Evolutionary conservation across 2,797 vertebrate genomes (phyloP).

Genomic region (Ispidina lecontei): DNA sequence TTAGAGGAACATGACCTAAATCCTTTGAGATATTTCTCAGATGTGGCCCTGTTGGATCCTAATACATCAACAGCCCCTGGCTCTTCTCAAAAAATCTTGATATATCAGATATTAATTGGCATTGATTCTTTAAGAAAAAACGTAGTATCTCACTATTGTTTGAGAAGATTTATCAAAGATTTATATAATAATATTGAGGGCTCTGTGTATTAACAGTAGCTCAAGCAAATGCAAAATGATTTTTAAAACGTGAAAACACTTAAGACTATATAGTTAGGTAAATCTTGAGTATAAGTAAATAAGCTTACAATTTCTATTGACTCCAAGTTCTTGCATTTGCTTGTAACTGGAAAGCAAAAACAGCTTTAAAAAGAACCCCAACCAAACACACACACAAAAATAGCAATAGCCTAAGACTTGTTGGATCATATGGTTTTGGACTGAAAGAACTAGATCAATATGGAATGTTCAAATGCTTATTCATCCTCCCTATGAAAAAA

Average conservation of each 20-base stretch:
- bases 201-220: not conserved
- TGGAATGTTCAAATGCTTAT: not conserved
- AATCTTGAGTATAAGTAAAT: not conserved
- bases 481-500: not conserved
- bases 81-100: not conserved
- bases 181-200: not conserved
- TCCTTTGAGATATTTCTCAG: not conserved
- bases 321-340: not conserved
- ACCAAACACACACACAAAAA: not conserved
- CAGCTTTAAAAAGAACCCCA: not conserved
- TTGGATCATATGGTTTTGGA: not conserved
- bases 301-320: not conserved
- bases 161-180: not conserved
- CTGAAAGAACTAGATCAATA: not conserved
- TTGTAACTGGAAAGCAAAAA: not conserved
- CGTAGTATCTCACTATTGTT: not conserved
- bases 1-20: not conserved
- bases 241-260: not conserved
- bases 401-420: not conserved
- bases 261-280: fast-evolving
- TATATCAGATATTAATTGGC: not conserved
- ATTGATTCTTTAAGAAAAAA: not conserved
- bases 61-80: not conserved
- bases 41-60: not conserved
- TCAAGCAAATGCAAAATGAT: not conserved